Base-by-base conservation (phyloP, 2,888 invertebrate genomes). In the Eumacrocentrus americanus region DNA sequence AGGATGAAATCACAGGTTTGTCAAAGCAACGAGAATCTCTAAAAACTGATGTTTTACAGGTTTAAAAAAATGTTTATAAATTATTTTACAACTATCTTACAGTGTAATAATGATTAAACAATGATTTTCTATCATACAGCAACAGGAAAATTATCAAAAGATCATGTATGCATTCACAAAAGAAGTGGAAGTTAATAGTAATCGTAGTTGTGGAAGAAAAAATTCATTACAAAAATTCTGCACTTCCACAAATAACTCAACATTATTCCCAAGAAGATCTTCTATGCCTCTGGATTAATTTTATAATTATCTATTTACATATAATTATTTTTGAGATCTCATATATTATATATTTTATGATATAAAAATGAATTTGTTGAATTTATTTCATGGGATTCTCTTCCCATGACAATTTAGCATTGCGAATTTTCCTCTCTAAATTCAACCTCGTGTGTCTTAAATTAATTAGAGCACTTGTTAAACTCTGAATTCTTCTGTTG, bases 1-100 rank as follows among this genome's bases (percentile, higher is more conserved):
- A 68, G 55, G 62, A 51, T 7, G 68, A 70, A 58, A 68, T 72
- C 42, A 63, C 59, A 6, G 55, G 34, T 48, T 64, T 73, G 35
- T 68, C 70, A 2, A 48, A 59, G 35, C 66, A 67, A 11, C 66
- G 73, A n/a, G 67, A 70, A 52, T 54, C 60, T 51, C 60, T 73
- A 34, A 70, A 60, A 14, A 64, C 51, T 16, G 71, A 73, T 51
- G 62, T 70, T n/a, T 25, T 66, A 12, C 66, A 67, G 64, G 73
- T 73, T n/a, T 66, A 18, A 50, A 16, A 44, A 42, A 53, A 35
- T 42, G 14, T 11, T 25, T 29, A 22, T n/a, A 22, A 4, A 23
- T 6, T 12, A 12, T 11, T 18, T 16, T n/a, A 34, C 1, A 40
- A 12, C 3, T 14, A 14, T 7, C 12, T 23, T 47, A 22, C 2